A percentile compares a stretch with the other conserved stretches of the same genome.
These are phyloP conservation scores for Phataginus tricuspis DNA, from an alignment of 2,797 vertebrate genomes.

Conservation along the genomic window DNA sequence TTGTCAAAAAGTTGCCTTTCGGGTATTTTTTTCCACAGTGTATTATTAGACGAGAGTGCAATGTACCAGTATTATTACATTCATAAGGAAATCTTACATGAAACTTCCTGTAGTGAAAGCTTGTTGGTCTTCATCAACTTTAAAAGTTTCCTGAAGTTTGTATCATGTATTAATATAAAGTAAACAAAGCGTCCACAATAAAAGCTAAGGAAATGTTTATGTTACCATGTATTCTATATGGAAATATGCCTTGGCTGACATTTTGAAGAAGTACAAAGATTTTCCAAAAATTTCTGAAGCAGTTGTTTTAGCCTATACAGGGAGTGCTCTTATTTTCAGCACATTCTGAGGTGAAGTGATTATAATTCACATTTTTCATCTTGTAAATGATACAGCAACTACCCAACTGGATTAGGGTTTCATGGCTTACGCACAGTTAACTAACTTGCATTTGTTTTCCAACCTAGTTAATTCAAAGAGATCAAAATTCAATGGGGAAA, in stretches of 20 bases:
- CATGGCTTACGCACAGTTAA: not conserved
- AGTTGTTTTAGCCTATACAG: not conserved
- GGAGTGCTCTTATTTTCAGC: not conserved
- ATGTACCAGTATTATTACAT: not conserved
- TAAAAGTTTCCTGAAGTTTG: not conserved
- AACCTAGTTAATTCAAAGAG: conserved; percentile 1
- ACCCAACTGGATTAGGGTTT: not conserved
- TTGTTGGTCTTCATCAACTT: not conserved
- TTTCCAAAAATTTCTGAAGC: not conserved
- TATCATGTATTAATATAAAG: not conserved
- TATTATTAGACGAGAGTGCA: not conserved
- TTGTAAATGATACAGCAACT: not conserved
- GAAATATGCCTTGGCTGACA: not conserved
- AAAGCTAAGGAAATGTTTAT: conserved; percentile 1
- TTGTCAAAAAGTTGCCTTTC: not conserved
- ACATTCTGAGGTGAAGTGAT: not conserved
- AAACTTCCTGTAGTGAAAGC: not conserved
- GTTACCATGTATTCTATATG: not conserved
- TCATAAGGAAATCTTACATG: not conserved
- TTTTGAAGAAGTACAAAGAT: not conserved
- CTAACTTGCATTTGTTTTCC: not conserved
- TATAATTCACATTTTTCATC: not conserved
- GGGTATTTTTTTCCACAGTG: not conserved
- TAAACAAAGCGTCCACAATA: not conserved
- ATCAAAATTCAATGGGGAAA: not conserved